Evolutionary conservation across 1,140 invertebrate genomes (phyloP).

Genomic region (Drosophila grimshawi): DNA sequence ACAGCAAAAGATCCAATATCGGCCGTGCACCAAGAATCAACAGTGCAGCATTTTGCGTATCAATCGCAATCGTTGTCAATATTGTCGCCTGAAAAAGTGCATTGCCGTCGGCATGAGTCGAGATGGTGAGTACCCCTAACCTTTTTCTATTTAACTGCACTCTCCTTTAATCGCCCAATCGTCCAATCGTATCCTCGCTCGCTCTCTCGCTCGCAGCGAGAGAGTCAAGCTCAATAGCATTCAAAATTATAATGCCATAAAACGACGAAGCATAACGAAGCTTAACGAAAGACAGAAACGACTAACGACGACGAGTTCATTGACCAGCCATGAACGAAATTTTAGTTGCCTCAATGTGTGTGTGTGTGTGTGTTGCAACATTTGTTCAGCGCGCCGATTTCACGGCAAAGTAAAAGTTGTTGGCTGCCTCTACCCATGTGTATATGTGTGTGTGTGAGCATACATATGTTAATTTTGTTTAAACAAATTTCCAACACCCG

Average conservation of each 20-base stretch:
- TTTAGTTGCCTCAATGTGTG: conserved; percentile 30
- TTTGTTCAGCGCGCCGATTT: conserved; percentile 65
- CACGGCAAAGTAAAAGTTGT: conserved; percentile 82
- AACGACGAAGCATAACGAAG: conserved; percentile 33
- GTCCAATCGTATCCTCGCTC: conserved; percentile 5
- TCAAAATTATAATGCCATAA: background rate
- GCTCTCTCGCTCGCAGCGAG: background rate
- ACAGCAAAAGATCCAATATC: conserved; percentile 99
- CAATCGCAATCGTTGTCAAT: conserved; percentile 98
- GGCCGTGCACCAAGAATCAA: conserved; percentile 98
- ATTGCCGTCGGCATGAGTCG: conserved; percentile 99
- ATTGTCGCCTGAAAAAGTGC: conserved; percentile 98
- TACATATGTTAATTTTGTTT: conserved; percentile 63
- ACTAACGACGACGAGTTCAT: conserved; percentile 65
- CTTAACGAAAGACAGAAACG: conserved; percentile 18
- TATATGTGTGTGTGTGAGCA: background rate
- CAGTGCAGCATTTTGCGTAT: conserved; percentile 98
- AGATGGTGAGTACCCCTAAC: conserved; percentile 91
- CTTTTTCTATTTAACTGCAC: background rate
- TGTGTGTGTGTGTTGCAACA: conserved; percentile 60
- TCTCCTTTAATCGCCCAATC: background rate
- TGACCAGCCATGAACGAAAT: conserved; percentile 84
- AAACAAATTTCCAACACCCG: conserved; percentile 78
- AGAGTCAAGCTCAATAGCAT: conserved; percentile 44
- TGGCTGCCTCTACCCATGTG: conserved; percentile 22